phyloP scores from a whole-genome alignment of 2,113 vertebrate genomes.

The Phylloscopus whistleri region DNA sequence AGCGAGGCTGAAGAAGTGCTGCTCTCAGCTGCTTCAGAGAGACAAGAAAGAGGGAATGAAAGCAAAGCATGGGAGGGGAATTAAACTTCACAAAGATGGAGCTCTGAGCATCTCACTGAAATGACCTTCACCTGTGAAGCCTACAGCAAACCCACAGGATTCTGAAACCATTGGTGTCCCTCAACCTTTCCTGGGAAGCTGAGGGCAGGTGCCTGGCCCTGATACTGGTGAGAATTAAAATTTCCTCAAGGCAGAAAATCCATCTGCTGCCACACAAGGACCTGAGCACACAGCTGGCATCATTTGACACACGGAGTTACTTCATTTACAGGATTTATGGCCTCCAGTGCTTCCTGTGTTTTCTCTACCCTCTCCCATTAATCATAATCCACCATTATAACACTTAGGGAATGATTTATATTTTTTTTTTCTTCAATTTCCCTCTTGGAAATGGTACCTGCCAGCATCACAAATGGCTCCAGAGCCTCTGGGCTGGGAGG shows the following conservation, averaged over 20 bases:
- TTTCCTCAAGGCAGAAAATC: neutral
- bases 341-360: neutral
- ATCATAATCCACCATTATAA: constrained; percentile 52
- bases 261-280: neutral
- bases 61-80: neutral
- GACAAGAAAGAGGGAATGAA: neutral
- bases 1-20: neutral
- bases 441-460: neutral
- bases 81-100: neutral
- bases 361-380: constrained; percentile 22
- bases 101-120: neutral
- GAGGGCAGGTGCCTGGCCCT: fast-evolving
- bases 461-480: neutral
- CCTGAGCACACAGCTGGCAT: neutral
- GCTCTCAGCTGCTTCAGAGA: neutral
- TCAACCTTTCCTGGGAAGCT: neutral
- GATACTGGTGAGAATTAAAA: neutral
- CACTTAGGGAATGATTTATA: constrained; percentile 25
- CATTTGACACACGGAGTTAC: neutral
- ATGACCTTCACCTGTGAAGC: neutral
- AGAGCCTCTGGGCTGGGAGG: constrained; percentile 2
- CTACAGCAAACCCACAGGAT: neutral
- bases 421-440: constrained; percentile 19
- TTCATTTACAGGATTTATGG: constrained; percentile 28
- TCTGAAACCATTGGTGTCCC: neutral